These are phyloP conservation scores for Mycteria americana DNA, from an alignment of 2,797 vertebrate genomes.

Conservation along the genomic window DNA sequence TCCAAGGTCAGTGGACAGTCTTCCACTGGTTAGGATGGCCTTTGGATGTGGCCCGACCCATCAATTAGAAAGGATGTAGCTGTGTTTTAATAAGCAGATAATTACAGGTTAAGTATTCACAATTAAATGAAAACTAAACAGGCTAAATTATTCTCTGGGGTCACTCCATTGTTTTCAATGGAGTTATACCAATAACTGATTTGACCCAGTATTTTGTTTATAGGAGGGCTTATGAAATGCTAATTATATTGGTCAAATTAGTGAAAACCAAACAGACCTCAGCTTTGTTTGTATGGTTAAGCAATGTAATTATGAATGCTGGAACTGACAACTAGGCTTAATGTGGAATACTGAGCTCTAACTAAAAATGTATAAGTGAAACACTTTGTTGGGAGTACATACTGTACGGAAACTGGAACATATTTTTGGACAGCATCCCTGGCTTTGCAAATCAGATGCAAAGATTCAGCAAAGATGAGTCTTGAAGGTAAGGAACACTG, in stretches of 20 bases:
- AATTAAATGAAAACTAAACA: slow-evolving; percentile 19
- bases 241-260: slow-evolving; percentile 39
- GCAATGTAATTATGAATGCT: slow-evolving; percentile 33
- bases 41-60: background rate
- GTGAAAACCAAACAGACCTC: slow-evolving; percentile 37
- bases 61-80: background rate
- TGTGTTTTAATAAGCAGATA: slow-evolving; percentile 9
- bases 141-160: slow-evolving; percentile 11
- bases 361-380: slow-evolving; percentile 53
- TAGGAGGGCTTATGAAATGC: slow-evolving; percentile 15
- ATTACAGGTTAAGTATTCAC: background rate
- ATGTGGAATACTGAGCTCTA: slow-evolving; percentile 27
- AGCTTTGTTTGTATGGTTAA: slow-evolving; percentile 38
- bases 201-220: slow-evolving; percentile 41
- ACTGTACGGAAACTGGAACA: slow-evolving; percentile 60
- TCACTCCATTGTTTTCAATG: slow-evolving; percentile 3
- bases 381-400: slow-evolving; percentile 61
- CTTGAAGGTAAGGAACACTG: slow-evolving; percentile 20
- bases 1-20: background rate
- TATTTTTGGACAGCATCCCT: slow-evolving; percentile 65
- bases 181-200: background rate
- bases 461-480: slow-evolving; percentile 37
- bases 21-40: background rate
- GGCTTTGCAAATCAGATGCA: slow-evolving; percentile 53
- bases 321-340: background rate